A percentile compares a stretch with the other conserved stretches of the same genome.
Conservation (phyloP, 1,140 invertebrate genomes). For the Bombus soroeensis region DNA sequence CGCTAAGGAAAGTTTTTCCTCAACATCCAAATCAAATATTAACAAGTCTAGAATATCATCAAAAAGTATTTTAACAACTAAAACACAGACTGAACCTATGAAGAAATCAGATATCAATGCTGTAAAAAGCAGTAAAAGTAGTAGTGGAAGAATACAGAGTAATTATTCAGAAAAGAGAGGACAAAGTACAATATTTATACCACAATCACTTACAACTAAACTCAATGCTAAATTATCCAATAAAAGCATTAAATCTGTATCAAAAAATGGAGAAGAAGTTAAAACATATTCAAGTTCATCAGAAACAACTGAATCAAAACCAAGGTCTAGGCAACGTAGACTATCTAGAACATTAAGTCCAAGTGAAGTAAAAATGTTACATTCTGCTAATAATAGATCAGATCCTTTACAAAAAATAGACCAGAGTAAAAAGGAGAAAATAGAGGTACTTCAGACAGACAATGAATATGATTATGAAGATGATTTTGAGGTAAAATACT, state of each 20-base stretch:
- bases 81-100: conserved; percentile 19
- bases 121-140: conserved; percentile 39
- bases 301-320: conserved; percentile 4
- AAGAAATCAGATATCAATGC: conserved; percentile 20
- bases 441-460: conserved; percentile 15
- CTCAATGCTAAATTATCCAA: conserved; percentile 34
- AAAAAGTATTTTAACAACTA: conserved; percentile 40
- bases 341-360: conserved; percentile 75
- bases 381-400: conserved; percentile 32
- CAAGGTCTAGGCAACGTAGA: conserved; percentile 62
- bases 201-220: conserved; percentile 61
- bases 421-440: conserved; percentile 30
- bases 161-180: conserved; percentile 70
- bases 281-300: not conserved
- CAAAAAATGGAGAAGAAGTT: conserved; percentile 20
- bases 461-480: conserved; percentile 79
- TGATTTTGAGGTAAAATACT: conserved; percentile 80
- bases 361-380: conserved; percentile 74
- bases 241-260: not conserved
- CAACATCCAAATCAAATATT: conserved; percentile 28
- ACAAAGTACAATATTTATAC: conserved; percentile 68
- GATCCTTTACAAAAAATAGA: not conserved
- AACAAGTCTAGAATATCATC: conserved; percentile 8
- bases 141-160: conserved; percentile 8
- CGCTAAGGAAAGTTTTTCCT: conserved; percentile 37